Evolutionary conservation across 92 coral and sea anemone species (phyloP).

Genomic region (Porites cylindrica): DNA sequence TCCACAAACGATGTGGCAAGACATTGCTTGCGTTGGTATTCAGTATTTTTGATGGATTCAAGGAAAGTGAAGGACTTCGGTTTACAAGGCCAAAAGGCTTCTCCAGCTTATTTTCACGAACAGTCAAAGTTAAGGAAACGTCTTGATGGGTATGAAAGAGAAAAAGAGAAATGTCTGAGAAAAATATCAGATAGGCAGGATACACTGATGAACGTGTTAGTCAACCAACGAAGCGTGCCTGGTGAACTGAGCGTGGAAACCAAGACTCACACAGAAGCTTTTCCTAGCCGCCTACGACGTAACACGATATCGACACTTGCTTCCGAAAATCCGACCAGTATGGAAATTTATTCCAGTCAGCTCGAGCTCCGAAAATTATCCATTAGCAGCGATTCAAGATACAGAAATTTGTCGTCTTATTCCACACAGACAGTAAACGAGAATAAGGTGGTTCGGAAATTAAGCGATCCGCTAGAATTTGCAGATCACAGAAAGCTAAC

Average conservation of each 20-base stretch:
- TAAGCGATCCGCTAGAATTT: constrained; percentile 8
- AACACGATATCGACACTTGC: neutral
- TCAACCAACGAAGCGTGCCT: neutral
- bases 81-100: neutral
- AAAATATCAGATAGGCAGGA: constrained; percentile 32
- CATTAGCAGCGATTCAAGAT: neutral
- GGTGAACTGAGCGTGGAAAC: too few relatives aligned
- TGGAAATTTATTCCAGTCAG: neutral
- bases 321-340: neutral
- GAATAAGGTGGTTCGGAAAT: neutral
- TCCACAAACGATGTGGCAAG: neutral
- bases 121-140: constrained; percentile 15
- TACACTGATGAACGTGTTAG: neutral
- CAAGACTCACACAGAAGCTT: neutral
- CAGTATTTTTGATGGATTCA: constrained; percentile 7
- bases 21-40: neutral
- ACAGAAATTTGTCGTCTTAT: neutral
- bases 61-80: neutral
- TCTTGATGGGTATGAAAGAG: constrained; percentile 19
- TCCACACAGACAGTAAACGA: neutral
- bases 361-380: constrained; percentile 2
- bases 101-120: constrained; percentile 28
- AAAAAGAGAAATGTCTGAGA: constrained; percentile 23
- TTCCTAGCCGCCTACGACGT: neutral
- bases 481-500: neutral